A percentile compares a stretch with the other conserved stretches of the same genome.
phyloP scores from a whole-genome alignment of 1,140 invertebrate genomes.

The Pseudomyrmex sp. region DNA sequence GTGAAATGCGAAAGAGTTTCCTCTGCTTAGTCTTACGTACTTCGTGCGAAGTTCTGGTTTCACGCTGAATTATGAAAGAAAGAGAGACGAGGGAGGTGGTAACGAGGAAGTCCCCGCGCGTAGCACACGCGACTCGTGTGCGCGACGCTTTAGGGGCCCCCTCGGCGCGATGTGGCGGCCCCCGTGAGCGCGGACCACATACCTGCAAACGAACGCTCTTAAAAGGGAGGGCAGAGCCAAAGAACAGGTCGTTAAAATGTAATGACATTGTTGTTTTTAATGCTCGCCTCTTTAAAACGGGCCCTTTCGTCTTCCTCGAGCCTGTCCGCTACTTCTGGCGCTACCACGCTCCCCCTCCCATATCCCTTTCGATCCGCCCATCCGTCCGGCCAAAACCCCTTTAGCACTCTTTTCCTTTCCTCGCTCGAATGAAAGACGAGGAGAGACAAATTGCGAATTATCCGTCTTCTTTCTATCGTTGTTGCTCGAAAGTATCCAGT shows the following conservation, averaged over 20 bases:
- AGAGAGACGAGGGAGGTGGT: background rate
- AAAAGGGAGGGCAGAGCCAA: constrained; percentile 76
- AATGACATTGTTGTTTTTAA: constrained; percentile 82
- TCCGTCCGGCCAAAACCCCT: constrained; percentile 22
- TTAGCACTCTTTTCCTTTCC: constrained; percentile 52
- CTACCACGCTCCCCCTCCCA: constrained; percentile 37
- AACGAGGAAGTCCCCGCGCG: constrained; percentile 6
- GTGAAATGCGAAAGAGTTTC: background rate
- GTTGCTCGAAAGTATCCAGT: background rate
- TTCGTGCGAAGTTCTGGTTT: background rate
- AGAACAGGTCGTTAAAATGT: constrained; percentile 82
- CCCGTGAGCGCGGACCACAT: constrained; percentile 73
- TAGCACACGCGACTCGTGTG: constrained; percentile 58
- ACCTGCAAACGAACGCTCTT: constrained; percentile 77
- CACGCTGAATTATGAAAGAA: background rate
- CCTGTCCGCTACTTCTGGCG: constrained; percentile 66
- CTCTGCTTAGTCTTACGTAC: background rate
- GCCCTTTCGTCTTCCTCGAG: constrained; percentile 70
- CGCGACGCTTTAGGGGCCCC: constrained; percentile 51
- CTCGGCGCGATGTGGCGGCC: constrained; percentile 50
- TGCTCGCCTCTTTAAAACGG: constrained; percentile 79
- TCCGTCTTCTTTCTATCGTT: constrained; percentile 2
- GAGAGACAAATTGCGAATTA: constrained; percentile 42
- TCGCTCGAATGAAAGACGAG: constrained; percentile 20
- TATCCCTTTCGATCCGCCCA: constrained; percentile 34